phyloP scores from a whole-genome alignment of 2,888 invertebrate species.

The Cerceris ruficornis region DNA sequence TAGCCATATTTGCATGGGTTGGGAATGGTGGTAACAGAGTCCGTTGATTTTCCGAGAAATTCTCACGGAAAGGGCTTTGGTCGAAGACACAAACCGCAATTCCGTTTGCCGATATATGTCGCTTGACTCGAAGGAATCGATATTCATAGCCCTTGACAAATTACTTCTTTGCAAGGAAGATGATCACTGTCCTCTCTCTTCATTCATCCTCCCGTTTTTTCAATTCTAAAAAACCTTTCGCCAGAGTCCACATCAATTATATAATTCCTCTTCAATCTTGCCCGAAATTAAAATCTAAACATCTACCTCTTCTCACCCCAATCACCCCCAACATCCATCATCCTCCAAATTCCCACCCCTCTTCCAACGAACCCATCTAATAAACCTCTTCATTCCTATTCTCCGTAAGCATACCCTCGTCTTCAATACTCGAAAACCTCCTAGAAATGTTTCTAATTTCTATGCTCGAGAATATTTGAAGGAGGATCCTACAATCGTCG shows the following conservation, averaged over 20 bases:
- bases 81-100: conserved; percentile 61
- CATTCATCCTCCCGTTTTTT: not conserved
- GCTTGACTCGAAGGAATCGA: conserved; percentile 74
- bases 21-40: conserved; percentile 65
- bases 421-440: too few relatives aligned
- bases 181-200: not conserved
- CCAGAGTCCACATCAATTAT: not conserved
- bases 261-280: not conserved
- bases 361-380: too few relatives aligned
- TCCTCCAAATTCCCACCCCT: too few relatives aligned
- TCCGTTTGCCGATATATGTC: conserved; percentile 52
- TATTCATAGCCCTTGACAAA: conserved; percentile 46
- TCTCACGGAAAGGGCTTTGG: conserved; percentile 64
- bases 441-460: too few relatives aligned
- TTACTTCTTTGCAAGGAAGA: not conserved
- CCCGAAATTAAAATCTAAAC: not conserved
- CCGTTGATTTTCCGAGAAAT: conserved; percentile 70
- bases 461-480: too few relatives aligned
- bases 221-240: not conserved
- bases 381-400: too few relatives aligned
- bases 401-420: too few relatives aligned
- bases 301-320: not conserved
- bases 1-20: conserved; percentile 75
- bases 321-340: not conserved
- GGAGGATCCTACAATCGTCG: not conserved